A percentile compares a stretch with the other conserved stretches of the same genome.
Evolutionary conservation across 1,140 invertebrate genomes (phyloP).

Genomic region (Diachasmimorpha longicaudata): DNA sequence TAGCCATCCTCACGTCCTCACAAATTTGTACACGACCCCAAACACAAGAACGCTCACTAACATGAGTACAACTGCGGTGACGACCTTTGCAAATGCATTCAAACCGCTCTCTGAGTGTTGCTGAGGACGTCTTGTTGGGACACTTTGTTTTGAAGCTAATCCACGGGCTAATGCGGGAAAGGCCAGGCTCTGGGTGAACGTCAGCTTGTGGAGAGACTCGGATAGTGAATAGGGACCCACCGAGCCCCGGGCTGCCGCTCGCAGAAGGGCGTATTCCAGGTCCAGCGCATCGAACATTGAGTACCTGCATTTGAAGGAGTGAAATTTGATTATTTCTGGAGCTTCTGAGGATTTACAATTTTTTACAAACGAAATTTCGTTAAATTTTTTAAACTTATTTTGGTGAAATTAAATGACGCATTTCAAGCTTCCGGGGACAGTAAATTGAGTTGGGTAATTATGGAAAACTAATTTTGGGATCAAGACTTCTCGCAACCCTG

Average conservation of each 20-base stretch:
- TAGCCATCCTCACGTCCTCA: constrained; percentile 77
- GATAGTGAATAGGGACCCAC: constrained; percentile 76
- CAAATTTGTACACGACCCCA: constrained; percentile 77
- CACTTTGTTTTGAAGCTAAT: constrained; percentile 70
- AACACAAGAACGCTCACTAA: constrained; percentile 76
- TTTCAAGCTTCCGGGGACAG: too few species aligned
- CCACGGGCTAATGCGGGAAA: constrained; percentile 76
- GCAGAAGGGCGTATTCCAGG: constrained; percentile 72
- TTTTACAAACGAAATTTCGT: too few species aligned
- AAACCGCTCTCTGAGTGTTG: constrained; percentile 70
- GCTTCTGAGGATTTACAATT: too few species aligned
- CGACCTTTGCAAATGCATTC: constrained; percentile 74
- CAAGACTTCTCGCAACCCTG: too few species aligned
- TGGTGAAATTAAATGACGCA: too few species aligned
- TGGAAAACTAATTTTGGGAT: too few species aligned
- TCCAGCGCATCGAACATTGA: constrained; percentile 76
- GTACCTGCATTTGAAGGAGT: constrained; percentile 56
- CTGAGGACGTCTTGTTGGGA: constrained; percentile 64
- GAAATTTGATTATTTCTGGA: not conserved
- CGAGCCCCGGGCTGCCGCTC: constrained; percentile 72
- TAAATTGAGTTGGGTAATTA: too few species aligned
- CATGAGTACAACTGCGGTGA: constrained; percentile 74
- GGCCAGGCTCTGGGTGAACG: constrained; percentile 76
- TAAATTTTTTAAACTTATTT: too few species aligned
- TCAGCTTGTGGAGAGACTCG: constrained; percentile 76